phyloP scores from a whole-genome alignment of 2,888 invertebrate species.

The Campoletis raptor region DNA sequence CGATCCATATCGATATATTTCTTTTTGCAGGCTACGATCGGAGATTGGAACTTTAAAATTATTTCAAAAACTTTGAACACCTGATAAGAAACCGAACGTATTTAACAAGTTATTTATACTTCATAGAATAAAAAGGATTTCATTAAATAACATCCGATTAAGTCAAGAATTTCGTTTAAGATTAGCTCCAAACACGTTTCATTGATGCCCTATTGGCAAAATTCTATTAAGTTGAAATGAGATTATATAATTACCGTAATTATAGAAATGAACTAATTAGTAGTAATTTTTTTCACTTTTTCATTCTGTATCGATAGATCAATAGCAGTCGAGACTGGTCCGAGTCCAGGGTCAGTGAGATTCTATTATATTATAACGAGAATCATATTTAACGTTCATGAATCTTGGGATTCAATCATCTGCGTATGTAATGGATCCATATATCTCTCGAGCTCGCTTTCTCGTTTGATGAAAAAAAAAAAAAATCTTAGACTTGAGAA shows the following conservation, averaged over 20 bases:
- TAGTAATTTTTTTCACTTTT: background rate
- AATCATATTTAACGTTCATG: conserved; percentile 41
- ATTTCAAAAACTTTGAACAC: too few relatives aligned
- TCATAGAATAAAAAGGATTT: too few relatives aligned
- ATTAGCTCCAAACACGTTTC: background rate
- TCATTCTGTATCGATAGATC: background rate
- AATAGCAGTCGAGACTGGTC: background rate
- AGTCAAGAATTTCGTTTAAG: background rate
- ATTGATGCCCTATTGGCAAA: background rate
- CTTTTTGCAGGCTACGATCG: too few relatives aligned
- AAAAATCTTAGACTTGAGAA: conserved; percentile 36
- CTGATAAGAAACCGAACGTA: background rate
- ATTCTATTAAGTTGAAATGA: background rate
- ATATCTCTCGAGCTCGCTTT: conserved; percentile 40
- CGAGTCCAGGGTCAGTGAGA: background rate
- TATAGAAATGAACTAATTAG: too few relatives aligned
- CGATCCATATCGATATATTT: too few relatives aligned
- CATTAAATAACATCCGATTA: too few relatives aligned
- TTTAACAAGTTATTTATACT: too few relatives aligned
- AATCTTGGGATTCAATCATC: conserved; percentile 41
- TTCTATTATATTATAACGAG: conserved; percentile 21
- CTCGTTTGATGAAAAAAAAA: conserved; percentile 27
- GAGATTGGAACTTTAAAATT: too few relatives aligned
- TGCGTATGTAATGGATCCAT: conserved; percentile 35
- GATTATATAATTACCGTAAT: too few relatives aligned